Evolutionary conservation across 2,888 invertebrate genomes (phyloP), one percentile per base, ranked within the genome.

Genomic region (Chrysolina oricalcia): DNA sequence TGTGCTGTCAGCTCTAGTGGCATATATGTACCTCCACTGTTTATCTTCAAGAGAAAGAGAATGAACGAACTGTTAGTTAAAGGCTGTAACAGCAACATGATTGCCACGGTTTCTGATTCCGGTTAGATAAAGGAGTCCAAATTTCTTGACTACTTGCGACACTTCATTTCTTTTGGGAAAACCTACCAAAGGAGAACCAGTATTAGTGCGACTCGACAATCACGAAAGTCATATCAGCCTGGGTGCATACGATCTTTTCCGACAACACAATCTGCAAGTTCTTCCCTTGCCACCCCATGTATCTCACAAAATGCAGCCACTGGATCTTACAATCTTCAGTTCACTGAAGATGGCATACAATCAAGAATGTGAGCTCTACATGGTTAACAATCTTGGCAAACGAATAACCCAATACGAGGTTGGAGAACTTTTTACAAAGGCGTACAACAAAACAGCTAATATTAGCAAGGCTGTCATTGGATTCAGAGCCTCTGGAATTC

Each of bases 241-340:
- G 40, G 53, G 40, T 40, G 68, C 68, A 68, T 68, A 68, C 53
- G 8, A 56, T 5, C 68, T 68, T 68, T 27, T 27, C 27, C 5
- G 27, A 5, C 5, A 27, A 27, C 2, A 27, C 27, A 27, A 27
- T 5, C 27, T 27, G 27, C 27, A 5, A 27, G 43, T 66, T 11
- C 11, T 21, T 46, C 35, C 10, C 46, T 46, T 40, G 21, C 35
- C 41, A 53, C 13, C 53, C 35, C 50, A 23, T 53, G 35, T 23
- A 27, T 27, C 67, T 67, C 40, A 68, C 53, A 68, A 68, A 48
- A 67, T 56, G 53, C 53, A 50, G 68, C 41, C 68, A 53, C 40
- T 56, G 68, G 40, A 68, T 68, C 41, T 68, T 17, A 41, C 40
- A 53, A 15, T 48, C 17, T 17, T 6, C 1, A 48, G 48, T 17